These are phyloP conservation scores for Cydia strobilella DNA, from an alignment of 1,140 invertebrate genomes.

Conservation along the genomic window DNA sequence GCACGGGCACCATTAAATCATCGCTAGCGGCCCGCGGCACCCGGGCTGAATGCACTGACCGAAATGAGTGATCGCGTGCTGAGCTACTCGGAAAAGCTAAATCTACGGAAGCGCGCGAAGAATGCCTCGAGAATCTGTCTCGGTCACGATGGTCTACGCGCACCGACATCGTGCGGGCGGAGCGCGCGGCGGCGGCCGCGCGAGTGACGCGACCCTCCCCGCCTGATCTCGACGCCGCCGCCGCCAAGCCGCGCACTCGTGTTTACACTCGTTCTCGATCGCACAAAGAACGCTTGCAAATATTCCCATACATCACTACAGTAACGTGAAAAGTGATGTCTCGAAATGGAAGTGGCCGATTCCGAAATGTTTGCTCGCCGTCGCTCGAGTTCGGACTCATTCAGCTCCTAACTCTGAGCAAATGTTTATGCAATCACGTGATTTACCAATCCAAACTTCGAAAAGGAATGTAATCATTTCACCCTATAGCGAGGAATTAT, in stretches of 20 bases:
- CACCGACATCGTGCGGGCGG: slow-evolving; percentile 70
- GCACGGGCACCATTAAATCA: slow-evolving; percentile 72
- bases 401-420: slow-evolving; percentile 42
- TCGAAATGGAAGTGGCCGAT: slow-evolving; percentile 49
- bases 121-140: slow-evolving; percentile 70
- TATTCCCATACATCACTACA: slow-evolving; percentile 51
- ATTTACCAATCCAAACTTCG: slow-evolving; percentile 39
- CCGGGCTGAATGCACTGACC: slow-evolving; percentile 71
- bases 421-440: slow-evolving; percentile 45
- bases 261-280: slow-evolving; percentile 69
- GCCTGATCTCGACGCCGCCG: slow-evolving; percentile 37
- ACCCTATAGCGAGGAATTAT: slow-evolving; percentile 21
- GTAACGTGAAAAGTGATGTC: slow-evolving; percentile 48
- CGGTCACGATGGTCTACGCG: slow-evolving; percentile 69
- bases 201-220: slow-evolving; percentile 66
- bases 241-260: slow-evolving; percentile 55
- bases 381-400: slow-evolving; percentile 55
- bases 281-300: slow-evolving; percentile 64
- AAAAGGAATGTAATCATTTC: slow-evolving; percentile 26
- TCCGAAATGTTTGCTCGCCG: slow-evolving; percentile 54
- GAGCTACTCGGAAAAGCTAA: slow-evolving; percentile 68
- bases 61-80: slow-evolving; percentile 67
- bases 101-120: slow-evolving; percentile 74
- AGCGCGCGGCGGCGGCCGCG: slow-evolving; percentile 70
- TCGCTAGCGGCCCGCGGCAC: slow-evolving; percentile 70